phyloP scores from a whole-genome alignment of 1,140 invertebrate species.

The Camponotus floridanus region DNA sequence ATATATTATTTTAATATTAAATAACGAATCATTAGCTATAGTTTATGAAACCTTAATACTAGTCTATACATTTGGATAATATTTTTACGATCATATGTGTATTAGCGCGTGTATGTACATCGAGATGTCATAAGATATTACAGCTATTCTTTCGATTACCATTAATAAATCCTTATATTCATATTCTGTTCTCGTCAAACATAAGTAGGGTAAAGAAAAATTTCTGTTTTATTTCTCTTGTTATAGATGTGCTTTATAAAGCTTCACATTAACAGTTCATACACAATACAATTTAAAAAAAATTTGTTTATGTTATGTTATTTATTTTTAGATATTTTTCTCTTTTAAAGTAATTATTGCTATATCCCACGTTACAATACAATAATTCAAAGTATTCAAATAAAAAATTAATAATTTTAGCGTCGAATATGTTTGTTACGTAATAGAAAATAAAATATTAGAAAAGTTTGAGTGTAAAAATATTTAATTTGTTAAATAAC shows the following conservation, averaged over 20 bases:
- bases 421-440: not conserved
- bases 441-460: not conserved
- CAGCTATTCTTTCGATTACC: too few species aligned
- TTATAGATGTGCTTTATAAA: not conserved
- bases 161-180: too few species aligned
- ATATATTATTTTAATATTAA: not conserved
- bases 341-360: not conserved
- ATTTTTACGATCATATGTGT: not conserved
- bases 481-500: too few species aligned
- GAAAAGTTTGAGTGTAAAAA: too few species aligned
- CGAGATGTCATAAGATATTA: not conserved
- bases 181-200: not conserved
- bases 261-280: not conserved
- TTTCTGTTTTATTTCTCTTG: too few species aligned
- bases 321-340: not conserved
- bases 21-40: not conserved
- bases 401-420: not conserved
- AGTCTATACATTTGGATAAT: not conserved
- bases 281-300: not conserved
- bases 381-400: not conserved
- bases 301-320: too few species aligned
- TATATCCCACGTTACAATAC: not conserved
- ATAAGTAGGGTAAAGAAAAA: not conserved
- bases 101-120: not conserved
- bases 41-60: conserved; percentile 42